These are phyloP conservation scores for Callocephalon fimbriatum DNA, from an alignment of 2,113 vertebrate species.

Conservation along the genomic window DNA sequence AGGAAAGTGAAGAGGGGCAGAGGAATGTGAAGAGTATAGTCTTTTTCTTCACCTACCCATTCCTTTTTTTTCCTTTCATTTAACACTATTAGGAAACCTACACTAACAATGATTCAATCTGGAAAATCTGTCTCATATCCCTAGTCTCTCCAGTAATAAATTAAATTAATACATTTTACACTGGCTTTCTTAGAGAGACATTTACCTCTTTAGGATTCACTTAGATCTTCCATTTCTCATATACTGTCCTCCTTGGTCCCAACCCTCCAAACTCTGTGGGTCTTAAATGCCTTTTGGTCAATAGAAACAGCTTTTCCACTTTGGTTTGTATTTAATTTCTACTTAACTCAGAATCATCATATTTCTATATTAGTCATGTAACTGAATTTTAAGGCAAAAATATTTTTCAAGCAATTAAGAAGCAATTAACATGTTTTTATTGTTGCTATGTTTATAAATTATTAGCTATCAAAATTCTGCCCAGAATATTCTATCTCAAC, in stretches of 20 bases:
- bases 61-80: background rate
- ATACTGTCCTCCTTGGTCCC: background rate
- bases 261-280: background rate
- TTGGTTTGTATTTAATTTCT: background rate
- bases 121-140: background rate
- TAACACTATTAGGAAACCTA: background rate
- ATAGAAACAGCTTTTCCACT: background rate
- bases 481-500: background rate
- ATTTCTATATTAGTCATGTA: background rate
- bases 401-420: conserved; percentile 9
- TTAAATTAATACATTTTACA: background rate
- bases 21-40: too few relatives aligned
- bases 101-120: background rate
- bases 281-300: background rate
- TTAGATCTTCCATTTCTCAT: background rate
- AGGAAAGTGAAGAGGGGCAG: too few relatives aligned
- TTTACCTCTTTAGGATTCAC: background rate
- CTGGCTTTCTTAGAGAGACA: background rate
- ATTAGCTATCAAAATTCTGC: background rate
- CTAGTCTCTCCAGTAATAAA: background rate
- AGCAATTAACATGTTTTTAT: background rate
- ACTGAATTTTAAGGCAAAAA: conserved; percentile 10
- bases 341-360: background rate
- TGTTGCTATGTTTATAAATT: background rate
- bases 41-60: background rate